phyloP scores from a whole-genome alignment of 2,888 invertebrate genomes.

The Eubasilissa splendida region DNA sequence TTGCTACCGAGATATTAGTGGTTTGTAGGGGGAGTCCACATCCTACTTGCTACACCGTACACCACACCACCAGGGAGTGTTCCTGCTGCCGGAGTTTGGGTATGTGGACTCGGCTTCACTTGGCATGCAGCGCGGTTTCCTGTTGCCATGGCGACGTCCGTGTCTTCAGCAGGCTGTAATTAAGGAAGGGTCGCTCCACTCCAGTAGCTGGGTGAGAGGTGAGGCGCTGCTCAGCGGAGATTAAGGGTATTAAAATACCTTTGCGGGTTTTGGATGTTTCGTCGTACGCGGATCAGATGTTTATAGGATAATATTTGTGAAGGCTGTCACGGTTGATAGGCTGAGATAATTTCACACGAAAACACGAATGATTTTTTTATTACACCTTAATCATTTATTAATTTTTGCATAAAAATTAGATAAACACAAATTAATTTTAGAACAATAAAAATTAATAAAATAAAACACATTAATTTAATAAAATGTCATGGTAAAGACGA shows the following conservation, averaged over 20 bases:
- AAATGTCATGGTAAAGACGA: too few species aligned
- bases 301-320: background rate
- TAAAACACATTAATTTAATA: too few species aligned
- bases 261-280: background rate
- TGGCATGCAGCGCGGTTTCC: conserved; percentile 36
- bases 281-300: conserved; percentile 12
- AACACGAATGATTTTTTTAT: too few species aligned
- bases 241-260: conserved; percentile 24
- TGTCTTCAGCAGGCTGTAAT: conserved; percentile 30
- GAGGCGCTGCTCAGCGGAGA: conserved; percentile 32
- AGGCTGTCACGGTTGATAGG: background rate
- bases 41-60: background rate
- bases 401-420: too few species aligned
- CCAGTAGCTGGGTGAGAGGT: background rate
- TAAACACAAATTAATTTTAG: too few species aligned
- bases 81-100: too few species aligned
- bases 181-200: conserved; percentile 13
- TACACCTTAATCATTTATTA: too few species aligned
- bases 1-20: too few species aligned
- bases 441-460: too few species aligned
- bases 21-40: too few species aligned
- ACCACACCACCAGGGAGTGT: background rate
- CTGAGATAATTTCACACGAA: too few species aligned
- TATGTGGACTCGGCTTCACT: conserved; percentile 5
- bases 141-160: conserved; percentile 15